A percentile compares a stretch with the other conserved stretches of the same genome.
Evolutionary conservation across 64 coral and sea anemone species (phyloP).

Genomic region (Montipora capricornis): DNA sequence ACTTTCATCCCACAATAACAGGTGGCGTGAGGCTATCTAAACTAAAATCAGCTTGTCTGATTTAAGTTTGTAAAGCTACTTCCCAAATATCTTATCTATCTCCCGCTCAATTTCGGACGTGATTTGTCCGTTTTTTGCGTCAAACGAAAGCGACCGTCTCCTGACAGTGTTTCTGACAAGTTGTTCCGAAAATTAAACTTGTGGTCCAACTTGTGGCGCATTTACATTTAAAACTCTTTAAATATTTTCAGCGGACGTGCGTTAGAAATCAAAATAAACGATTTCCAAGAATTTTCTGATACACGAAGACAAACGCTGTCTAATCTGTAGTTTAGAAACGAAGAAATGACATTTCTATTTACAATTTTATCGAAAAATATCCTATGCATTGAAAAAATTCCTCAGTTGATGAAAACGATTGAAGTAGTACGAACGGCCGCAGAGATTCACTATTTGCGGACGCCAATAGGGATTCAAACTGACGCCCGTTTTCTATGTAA

Average conservation of each 20-base stretch:
- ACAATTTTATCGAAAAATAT: conserved; percentile 40
- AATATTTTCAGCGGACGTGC: neutral
- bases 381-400: conserved; percentile 15
- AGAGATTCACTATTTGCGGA: neutral
- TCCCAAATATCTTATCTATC: neutral
- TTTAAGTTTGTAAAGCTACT: conserved; percentile 23
- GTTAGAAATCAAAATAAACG: neutral
- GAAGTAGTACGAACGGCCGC: neutral
- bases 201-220: neutral
- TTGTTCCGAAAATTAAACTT: conserved; percentile 6
- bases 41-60: conserved; percentile 2
- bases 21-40: conserved; percentile 24
- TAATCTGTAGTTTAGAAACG: neutral
- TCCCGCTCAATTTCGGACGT: neutral
- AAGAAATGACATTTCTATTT: conserved; percentile 25
- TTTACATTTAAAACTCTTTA: conserved; percentile 1
- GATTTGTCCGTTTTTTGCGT: neutral
- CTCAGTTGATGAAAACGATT: neutral
- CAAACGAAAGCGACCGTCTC: neutral
- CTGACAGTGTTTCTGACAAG: neutral
- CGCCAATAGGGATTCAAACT: neutral
- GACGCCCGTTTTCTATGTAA: conserved; percentile 60
- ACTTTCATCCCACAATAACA: conserved; percentile 37
- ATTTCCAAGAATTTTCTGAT: neutral
- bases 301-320: neutral